Percentiles rank a stretch among this genome's conserved stretches.
Evolutionary conservation across 2,797 vertebrate species (phyloP).

Genomic region (Girardinus metallicus): DNA sequence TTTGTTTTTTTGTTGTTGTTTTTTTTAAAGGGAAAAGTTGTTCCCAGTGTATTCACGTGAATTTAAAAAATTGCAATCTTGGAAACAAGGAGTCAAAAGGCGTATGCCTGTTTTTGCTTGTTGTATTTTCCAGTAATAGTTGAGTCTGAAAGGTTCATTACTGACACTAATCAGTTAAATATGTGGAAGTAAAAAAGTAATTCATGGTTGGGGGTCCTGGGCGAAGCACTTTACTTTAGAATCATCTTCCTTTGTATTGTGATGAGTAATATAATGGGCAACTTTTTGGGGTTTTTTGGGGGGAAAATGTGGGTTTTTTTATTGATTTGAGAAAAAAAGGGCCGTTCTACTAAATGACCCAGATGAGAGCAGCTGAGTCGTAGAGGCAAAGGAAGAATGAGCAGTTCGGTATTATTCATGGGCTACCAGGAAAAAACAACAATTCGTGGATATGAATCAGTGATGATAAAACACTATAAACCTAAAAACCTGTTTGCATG

Average conservation of each 20-base stretch:
- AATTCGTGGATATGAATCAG: neutral
- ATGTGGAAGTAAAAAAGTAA: neutral
- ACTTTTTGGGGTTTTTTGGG: neutral
- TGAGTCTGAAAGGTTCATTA: conserved; percentile 1
- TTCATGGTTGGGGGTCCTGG: neutral
- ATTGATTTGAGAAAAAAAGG: neutral
- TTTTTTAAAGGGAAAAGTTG: neutral
- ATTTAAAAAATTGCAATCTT: neutral
- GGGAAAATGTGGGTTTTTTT: neutral
- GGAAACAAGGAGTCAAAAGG: neutral
- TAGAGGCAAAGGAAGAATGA: neutral
- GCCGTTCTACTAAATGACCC: neutral
- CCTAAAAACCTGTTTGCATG: neutral
- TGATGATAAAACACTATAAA: neutral
- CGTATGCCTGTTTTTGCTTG: neutral
- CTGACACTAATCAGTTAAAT: neutral
- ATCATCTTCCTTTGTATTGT: neutral
- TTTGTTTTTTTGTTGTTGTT: neutral
- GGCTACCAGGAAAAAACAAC: neutral
- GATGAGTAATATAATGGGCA: neutral
- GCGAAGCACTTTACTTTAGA: neutral
- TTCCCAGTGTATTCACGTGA: neutral
- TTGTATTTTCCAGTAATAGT: neutral
- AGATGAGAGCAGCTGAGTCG: neutral
- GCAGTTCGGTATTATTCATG: neutral